A percentile compares a stretch with the other conserved stretches of the same genome.
Evolutionary conservation across 2,888 invertebrate genomes (phyloP).

Genomic region (Apoderus coryli): DNA sequence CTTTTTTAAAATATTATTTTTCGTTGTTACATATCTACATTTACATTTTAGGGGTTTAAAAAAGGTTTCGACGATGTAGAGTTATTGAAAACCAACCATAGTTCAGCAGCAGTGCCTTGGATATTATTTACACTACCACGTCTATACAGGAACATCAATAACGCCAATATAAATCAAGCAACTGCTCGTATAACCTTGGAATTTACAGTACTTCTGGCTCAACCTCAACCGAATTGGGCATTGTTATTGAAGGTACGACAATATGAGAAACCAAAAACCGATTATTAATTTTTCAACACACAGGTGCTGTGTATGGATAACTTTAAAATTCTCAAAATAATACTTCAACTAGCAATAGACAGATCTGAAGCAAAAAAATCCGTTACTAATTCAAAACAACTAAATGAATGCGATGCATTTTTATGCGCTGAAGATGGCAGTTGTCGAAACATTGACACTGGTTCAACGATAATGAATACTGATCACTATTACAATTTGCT

Average conservation of each 20-base stretch:
- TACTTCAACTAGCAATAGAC: constrained; percentile 39
- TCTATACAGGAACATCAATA: no score
- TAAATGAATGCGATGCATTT: constrained; percentile 46
- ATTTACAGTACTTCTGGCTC: constrained; percentile 53
- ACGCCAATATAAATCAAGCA: no score
- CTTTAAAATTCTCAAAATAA: constrained; percentile 44
- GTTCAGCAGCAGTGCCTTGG: no score
- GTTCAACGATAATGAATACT: constrained; percentile 16
- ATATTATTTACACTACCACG: no score
- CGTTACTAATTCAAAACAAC: not conserved
- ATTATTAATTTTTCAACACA: constrained; percentile 10
- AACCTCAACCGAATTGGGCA: constrained; percentile 68
- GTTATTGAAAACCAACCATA: no score
- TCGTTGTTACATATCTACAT: no score
- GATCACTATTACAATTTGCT: constrained; percentile 40
- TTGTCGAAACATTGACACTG: constrained; percentile 25
- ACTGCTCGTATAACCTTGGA: no score
- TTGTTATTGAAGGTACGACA: constrained; percentile 52
- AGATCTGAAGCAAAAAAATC: constrained; percentile 24
- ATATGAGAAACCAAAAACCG: not conserved
- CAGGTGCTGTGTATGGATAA: constrained; percentile 60
- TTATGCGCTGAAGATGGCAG: constrained; percentile 53
- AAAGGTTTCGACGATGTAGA: no score
- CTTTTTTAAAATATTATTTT: no score
- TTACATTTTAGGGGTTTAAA: no score